Base-by-base conservation (phyloP, 2,113 vertebrate genomes). In the Syngnathoides biaculeatus region DNA sequence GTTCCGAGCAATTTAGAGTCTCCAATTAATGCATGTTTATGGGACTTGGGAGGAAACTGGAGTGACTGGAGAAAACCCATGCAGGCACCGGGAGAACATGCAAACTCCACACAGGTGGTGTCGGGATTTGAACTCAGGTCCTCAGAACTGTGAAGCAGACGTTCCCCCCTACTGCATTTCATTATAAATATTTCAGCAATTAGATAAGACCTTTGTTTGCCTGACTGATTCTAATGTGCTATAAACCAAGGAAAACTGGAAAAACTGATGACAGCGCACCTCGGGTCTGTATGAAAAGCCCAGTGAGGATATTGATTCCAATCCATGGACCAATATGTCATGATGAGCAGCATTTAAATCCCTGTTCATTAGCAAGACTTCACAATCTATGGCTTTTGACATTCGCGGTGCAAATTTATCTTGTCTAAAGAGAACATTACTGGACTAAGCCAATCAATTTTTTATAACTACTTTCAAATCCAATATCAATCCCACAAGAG, bases 321-420 rank as follows among this genome's bases (percentile, higher is more conserved):
- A 85, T 82, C 73, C 67, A 40, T 3, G 15, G 26, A 64, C 38
- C 35, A 8, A 63, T 77, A 63, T 53, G 72, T 71, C 58, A 48
- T 35, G 72, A 78, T 4, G 45, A 58, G 65, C 68, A 7, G 19
- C 43, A 69, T 69, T 69, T 68, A 77, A 76, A 65, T 58, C 63
- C 63, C 40, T 66, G 72, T 76, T 78, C 74, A 78, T 83, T 79
- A 79, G 70, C 67, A 57, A 60, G 59, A 64, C 74, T 76, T 67
- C 68, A 55, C n/a, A 64, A 77, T 68, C 43, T 69, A 39, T 0
- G 47, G 47, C 60, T 55, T 69, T 55, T 75, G 68, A 78, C 78
- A 67, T 43, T 62, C 15, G 39, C n/a, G 13, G 20, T 22, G 15
- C 14, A 11, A 62, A 43, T 62, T 62, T 24, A n/a, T 45, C 60